Conservation (phyloP, 1,140 invertebrate species). For the Oryctes rhinoceros region DNA sequence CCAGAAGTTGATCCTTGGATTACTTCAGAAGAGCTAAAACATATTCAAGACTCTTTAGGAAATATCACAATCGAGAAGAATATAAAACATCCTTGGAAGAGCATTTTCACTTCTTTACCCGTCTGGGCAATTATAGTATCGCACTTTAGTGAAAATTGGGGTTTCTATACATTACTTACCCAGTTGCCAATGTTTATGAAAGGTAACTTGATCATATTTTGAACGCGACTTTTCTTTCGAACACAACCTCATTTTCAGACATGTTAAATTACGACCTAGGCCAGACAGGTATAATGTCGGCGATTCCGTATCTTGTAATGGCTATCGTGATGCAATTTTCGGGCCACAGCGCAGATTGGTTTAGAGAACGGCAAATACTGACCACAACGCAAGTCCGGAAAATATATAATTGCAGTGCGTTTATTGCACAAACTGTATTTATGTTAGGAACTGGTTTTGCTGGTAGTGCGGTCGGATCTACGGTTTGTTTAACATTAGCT, state of each 20-base stretch:
- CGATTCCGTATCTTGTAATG: slow-evolving; percentile 88
- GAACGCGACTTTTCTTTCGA: background rate
- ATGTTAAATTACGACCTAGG: slow-evolving; percentile 75
- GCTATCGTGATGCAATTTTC: slow-evolving; percentile 78
- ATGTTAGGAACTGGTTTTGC: slow-evolving; percentile 81
- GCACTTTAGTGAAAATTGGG: slow-evolving; percentile 96
- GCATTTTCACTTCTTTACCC: slow-evolving; percentile 81
- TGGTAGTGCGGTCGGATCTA: slow-evolving; percentile 69
- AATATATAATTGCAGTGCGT: slow-evolving; percentile 80
- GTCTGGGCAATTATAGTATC: slow-evolving; percentile 92
- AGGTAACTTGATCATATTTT: slow-evolving; percentile 63
- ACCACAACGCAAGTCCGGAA: slow-evolving; percentile 79
- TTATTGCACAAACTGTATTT: slow-evolving; percentile 83
- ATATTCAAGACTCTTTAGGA: slow-evolving; percentile 70
- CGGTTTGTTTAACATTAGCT: slow-evolving; percentile 82
- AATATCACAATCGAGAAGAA: slow-evolving; percentile 56
- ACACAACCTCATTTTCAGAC: slow-evolving; percentile 64
- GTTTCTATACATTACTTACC: slow-evolving; percentile 91
- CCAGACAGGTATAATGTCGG: slow-evolving; percentile 82
- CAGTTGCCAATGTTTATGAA: slow-evolving; percentile 91
- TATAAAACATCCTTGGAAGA: slow-evolving; percentile 78
- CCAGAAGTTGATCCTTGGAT: slow-evolving; percentile 81
- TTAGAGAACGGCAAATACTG: slow-evolving; percentile 70
- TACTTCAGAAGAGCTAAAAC: slow-evolving; percentile 76
- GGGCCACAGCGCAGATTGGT: slow-evolving; percentile 82